These are phyloP conservation scores for Melanotaenia duboulayi DNA, from an alignment of 2,113 vertebrate genomes.

Conservation along the genomic window DNA sequence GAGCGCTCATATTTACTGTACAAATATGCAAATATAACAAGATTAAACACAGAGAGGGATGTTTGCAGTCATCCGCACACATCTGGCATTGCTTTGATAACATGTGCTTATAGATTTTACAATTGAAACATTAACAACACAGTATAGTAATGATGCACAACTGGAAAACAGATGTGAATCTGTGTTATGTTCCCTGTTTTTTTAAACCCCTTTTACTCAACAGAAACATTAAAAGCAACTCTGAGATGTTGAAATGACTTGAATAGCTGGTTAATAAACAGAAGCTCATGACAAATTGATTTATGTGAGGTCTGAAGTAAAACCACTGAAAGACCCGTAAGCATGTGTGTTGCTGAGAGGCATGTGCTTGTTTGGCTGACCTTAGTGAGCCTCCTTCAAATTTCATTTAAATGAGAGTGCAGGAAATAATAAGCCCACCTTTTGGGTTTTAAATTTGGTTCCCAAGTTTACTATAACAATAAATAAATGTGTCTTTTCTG, in stretches of 20 bases:
- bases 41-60: conserved; percentile 31
- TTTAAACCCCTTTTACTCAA: background rate
- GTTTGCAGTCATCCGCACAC: conserved; percentile 24
- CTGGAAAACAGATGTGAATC: conserved; percentile 52
- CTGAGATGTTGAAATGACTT: conserved; percentile 26
- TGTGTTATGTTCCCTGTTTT: conserved; percentile 1
- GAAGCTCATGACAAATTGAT: conserved; percentile 48
- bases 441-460: background rate
- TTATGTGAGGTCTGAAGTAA: conserved; percentile 28
- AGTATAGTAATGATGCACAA: conserved; percentile 18
- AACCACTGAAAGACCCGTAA: conserved; percentile 26
- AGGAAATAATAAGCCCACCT: background rate
- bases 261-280: conserved; percentile 39
- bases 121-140: conserved; percentile 40
- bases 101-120: conserved; percentile 23
- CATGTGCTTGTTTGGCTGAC: conserved; percentile 23
- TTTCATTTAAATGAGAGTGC: conserved; percentile 11
- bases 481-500: background rate
- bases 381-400: conserved; percentile 4
- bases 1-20: conserved; percentile 54
- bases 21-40: conserved; percentile 39
- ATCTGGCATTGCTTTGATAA: conserved; percentile 46
- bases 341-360: conserved; percentile 27
- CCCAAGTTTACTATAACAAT: background rate
- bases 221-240: conserved; percentile 20